Conservation (phyloP, 2,113 vertebrate species). For the Columbina picui region DNA sequence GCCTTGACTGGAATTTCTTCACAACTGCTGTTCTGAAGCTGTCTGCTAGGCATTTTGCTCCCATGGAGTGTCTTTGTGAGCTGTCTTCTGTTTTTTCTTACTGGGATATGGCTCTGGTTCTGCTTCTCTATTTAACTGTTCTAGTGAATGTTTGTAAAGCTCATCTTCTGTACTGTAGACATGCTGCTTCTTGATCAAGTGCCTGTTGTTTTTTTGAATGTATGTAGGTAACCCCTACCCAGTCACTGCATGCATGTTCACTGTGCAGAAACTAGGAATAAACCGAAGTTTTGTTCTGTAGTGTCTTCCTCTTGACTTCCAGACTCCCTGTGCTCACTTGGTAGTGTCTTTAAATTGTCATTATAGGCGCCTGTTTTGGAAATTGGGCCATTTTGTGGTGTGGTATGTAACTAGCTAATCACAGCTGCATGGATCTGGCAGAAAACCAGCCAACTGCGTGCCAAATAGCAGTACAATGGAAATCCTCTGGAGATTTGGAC, state of each 20-base stretch:
- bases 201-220: background rate
- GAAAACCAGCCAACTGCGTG: background rate
- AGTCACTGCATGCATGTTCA: background rate
- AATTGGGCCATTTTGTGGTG: background rate
- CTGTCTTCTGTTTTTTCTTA: too few species aligned
- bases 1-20: background rate
- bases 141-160: background rate
- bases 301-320: background rate
- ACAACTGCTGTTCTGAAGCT: background rate
- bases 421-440: background rate
- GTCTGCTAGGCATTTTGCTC: accelerated
- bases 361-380: background rate
- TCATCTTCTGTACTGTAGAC: background rate
- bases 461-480: accelerated
- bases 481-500: accelerated
- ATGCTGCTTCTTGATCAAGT: background rate
- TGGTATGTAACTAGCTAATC: accelerated
- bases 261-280: background rate
- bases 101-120: background rate
- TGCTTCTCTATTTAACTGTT: background rate
- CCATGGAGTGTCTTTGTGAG: background rate
- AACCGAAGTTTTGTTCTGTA: background rate
- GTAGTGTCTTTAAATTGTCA: accelerated
- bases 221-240: accelerated
- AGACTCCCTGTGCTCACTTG: accelerated